Conservation (phyloP, 2,113 vertebrate genomes). For the Melanerpes aurifrons region DNA sequence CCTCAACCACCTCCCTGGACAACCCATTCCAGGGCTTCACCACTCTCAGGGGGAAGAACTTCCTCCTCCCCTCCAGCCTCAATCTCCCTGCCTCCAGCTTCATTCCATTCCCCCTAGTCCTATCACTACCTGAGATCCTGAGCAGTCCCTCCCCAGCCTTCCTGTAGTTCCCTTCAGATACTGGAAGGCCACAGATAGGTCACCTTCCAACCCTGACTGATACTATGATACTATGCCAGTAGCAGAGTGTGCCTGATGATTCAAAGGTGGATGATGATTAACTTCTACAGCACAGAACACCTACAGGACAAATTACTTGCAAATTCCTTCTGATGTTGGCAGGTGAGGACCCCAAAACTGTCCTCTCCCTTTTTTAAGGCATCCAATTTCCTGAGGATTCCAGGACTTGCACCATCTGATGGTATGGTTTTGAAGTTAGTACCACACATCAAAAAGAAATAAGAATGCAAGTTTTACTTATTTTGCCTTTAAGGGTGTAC, state of each 20-base stretch:
- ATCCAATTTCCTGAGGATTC: neutral
- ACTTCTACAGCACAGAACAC: neutral
- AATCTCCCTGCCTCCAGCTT: too few relatives aligned
- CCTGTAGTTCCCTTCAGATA: too few relatives aligned
- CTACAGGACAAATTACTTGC: neutral
- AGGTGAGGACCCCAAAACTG: accelerated
- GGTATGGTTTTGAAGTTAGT: neutral
- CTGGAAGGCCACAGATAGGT: too few relatives aligned
- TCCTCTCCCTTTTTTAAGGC: neutral
- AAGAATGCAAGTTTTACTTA: neutral
- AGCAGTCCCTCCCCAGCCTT: too few relatives aligned
- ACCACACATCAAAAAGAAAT: neutral
- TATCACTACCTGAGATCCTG: too few relatives aligned
- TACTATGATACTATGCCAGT: neutral
- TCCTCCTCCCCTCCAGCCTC: too few relatives aligned
- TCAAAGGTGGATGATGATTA: neutral
- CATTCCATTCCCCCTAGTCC: too few relatives aligned
- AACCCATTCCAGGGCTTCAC: too few relatives aligned
- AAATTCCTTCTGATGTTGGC: accelerated
- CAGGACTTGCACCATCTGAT: neutral
- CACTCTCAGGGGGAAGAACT: too few relatives aligned
- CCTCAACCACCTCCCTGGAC: too few relatives aligned
- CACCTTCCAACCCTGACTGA: too few relatives aligned
- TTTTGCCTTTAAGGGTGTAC: neutral
- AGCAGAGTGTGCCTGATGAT: neutral